Evolutionary conservation across 1,140 invertebrate genomes (phyloP).

Genomic region (Pogonomyrmex californicus): DNA sequence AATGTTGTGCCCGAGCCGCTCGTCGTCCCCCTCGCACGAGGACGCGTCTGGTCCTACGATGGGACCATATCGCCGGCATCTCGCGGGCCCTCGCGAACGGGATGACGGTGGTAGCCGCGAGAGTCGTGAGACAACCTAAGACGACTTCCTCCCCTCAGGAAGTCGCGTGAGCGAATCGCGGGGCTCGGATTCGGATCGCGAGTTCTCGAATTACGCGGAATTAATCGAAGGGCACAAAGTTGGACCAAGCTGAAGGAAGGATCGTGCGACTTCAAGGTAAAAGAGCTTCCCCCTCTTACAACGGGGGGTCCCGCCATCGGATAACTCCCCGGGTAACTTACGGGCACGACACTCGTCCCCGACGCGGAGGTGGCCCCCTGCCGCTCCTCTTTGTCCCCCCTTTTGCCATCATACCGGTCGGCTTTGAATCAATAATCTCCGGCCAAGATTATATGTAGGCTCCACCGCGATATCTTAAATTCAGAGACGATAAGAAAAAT

Average conservation of each 20-base stretch:
- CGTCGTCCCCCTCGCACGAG: slow-evolving; percentile 57
- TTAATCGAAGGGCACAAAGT: slow-evolving; percentile 34
- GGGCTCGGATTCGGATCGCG: background rate
- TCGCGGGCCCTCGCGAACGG: slow-evolving; percentile 58
- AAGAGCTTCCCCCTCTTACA: slow-evolving; percentile 1
- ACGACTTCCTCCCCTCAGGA: background rate
- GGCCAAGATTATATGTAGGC: slow-evolving; percentile 74
- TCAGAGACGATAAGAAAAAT: slow-evolving; percentile 53
- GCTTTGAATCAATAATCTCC: slow-evolving; percentile 79
- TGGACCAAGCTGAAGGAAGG: slow-evolving; percentile 45
- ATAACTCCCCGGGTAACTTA: slow-evolving; percentile 21
- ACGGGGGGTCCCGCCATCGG: background rate
- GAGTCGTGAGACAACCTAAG: slow-evolving; percentile 76
- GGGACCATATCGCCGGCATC: slow-evolving; percentile 2
- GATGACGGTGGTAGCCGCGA: slow-evolving; percentile 63
- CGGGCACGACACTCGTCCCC: slow-evolving; percentile 24
- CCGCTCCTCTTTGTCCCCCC: background rate
- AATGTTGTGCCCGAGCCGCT: slow-evolving; percentile 42
- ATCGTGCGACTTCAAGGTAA: slow-evolving; percentile 67
- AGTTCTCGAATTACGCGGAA: slow-evolving; percentile 28
- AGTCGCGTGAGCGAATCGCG: background rate
- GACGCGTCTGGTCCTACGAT: slow-evolving; percentile 39
- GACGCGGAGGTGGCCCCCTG: slow-evolving; percentile 48
- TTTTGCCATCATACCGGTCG: slow-evolving; percentile 45
- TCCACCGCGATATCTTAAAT: slow-evolving; percentile 51